Base-by-base conservation (phyloP, 2,797 vertebrate genomes). In the Mormyrus hasselquistii region DNA sequence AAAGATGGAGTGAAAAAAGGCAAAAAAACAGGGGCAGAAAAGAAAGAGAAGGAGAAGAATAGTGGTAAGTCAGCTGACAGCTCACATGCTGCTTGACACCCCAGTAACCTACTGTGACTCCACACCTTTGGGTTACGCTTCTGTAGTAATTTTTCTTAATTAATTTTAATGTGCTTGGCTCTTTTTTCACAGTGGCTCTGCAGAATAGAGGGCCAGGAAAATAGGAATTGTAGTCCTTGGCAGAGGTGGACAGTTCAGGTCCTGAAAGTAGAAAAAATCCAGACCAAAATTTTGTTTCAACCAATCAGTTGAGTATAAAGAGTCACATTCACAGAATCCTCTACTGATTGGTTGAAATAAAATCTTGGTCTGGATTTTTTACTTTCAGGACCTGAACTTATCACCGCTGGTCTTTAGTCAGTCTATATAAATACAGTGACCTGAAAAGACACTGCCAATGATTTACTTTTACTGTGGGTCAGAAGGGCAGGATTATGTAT, bases 11-110 rank as follows among this genome's bases (percentile, higher is more conserved):
- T 12, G 57, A 52, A 86, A 10, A 50, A 41, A 59, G 88, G 88
- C 19, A 87, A 73, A 52, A 57, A 44, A 41, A 22, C 25, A 38
- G 2, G 49, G 4, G 87, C 84, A 4, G 65, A 89, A 82, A 92
- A 90, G 38, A 92, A 92, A 82, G 92, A 90, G 38, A 92, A 92
- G 82, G 90, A 89, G 8, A 91, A 91, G 57, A 93, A 52, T 90
- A 90, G 94, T 90, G 96, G 96, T 94, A 87, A 87, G 86, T 79
- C 55, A 47, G 34, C 50, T 65, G 55, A 25, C 12, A 34, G 50
- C 7, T 16, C 73, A 19, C 34, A 25, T 76, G 73, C 69, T 19
- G 69, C 69, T 41, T 2, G 5, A 19, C 34, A 6, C 65, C 14
- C 4, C 14, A 8, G 14, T 76, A 19, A 76, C 69, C 12, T 14